These are phyloP conservation scores for Chaetodon auriga DNA, from an alignment of 2,113 vertebrate species.

Conservation along the genomic window DNA sequence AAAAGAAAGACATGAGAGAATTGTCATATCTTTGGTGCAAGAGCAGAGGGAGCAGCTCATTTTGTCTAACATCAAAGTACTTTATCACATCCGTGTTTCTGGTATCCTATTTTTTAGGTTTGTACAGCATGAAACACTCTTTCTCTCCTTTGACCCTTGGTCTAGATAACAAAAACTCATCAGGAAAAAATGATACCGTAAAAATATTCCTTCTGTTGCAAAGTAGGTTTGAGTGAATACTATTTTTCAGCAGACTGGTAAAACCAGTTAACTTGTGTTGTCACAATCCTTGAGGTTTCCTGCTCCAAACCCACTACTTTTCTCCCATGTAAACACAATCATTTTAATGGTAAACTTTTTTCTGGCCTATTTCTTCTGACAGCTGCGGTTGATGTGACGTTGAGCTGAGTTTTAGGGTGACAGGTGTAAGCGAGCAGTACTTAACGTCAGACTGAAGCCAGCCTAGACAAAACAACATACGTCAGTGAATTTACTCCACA, in stretches of 20 bases:
- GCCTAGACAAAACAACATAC: conserved; percentile 45
- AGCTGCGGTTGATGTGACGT: background rate
- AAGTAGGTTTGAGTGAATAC: background rate
- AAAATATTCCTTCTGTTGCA: background rate
- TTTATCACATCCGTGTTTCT: background rate
- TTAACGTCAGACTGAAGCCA: conserved; percentile 21
- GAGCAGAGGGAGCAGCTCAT: no score
- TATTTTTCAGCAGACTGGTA: background rate
- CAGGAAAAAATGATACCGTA: background rate
- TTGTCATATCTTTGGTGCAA: no score
- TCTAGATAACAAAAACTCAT: background rate
- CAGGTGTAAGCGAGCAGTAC: conserved; percentile 42
- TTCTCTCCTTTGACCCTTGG: background rate
- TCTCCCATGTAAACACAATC: background rate
- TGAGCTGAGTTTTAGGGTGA: conserved; percentile 28
- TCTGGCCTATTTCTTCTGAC: conserved; percentile 21
- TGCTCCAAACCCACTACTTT: background rate
- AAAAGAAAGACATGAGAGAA: no score
- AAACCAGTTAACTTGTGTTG: background rate
- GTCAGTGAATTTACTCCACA: conserved; percentile 38
- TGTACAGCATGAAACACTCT: background rate
- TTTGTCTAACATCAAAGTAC: background rate
- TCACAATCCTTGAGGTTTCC: background rate
- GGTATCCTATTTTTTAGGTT: background rate
- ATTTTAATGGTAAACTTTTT: background rate